Percentiles rank a stretch among this genome's conserved stretches.
Evolutionary conservation across 2,888 invertebrate species (phyloP).

Genomic region (Sympetrum striolatum): DNA sequence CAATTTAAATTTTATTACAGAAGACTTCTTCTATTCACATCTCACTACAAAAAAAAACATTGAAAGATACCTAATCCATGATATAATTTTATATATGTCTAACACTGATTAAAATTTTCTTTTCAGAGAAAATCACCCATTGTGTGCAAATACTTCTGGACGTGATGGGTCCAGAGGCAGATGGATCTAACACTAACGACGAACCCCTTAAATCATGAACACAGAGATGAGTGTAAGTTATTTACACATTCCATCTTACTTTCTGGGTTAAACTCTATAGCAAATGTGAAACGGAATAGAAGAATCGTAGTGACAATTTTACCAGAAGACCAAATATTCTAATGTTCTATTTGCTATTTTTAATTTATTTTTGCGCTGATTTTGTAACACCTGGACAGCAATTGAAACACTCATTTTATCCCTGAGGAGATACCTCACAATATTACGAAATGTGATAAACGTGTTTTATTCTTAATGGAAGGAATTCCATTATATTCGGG

Average conservation of each 20-base stretch:
- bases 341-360: not conserved
- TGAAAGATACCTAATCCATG: too few species aligned
- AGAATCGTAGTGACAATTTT: not conserved
- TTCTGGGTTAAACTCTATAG: not conserved
- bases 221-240: not conserved
- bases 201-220: not conserved
- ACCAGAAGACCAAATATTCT: not conserved
- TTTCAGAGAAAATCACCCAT: constrained; percentile 46
- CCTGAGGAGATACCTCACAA: too few species aligned
- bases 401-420: too few species aligned
- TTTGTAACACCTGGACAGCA: too few species aligned
- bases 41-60: too few species aligned
- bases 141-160: constrained; percentile 46
- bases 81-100: too few species aligned
- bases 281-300: not conserved
- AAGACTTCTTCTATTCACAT: too few species aligned
- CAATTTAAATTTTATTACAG: too few species aligned
- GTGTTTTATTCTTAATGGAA: too few species aligned
- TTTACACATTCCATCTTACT: constrained; percentile 12
- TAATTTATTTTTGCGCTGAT: not conserved
- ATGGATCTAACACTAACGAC: not conserved
- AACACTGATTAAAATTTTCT: not conserved
- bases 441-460: too few species aligned
- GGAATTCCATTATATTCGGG: too few species aligned
- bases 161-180: constrained; percentile 46